phyloP scores from a whole-genome alignment of 1,140 invertebrate species.

The Anoplolepis gracilipes region DNA sequence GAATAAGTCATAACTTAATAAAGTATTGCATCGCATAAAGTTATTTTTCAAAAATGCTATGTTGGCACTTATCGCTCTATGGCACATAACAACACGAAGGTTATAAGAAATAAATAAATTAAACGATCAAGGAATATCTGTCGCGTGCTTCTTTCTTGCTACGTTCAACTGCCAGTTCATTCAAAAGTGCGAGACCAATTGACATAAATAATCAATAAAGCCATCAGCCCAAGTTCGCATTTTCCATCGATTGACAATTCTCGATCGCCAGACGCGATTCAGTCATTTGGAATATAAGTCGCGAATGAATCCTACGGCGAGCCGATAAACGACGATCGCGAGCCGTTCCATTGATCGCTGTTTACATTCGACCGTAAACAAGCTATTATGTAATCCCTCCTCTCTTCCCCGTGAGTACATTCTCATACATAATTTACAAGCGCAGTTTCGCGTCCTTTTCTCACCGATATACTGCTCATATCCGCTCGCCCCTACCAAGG shows the following conservation, averaged over 20 bases:
- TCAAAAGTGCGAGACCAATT: conserved; percentile 14
- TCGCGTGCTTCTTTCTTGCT: no score
- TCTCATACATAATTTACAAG: conserved; percentile 80
- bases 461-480: conserved; percentile 31
- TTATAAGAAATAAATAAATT: no score
- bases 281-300: conserved; percentile 18
- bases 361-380: conserved; percentile 81
- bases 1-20: neutral
- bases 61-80: no score
- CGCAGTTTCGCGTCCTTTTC: conserved; percentile 58
- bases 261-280: conserved; percentile 48
- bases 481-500: conserved; percentile 43
- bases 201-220: conserved; percentile 73
- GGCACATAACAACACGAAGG: no score
- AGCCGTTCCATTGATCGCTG: conserved; percentile 77
- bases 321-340: conserved; percentile 54
- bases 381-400: conserved; percentile 78
- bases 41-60: conserved; percentile 11
- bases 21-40: neutral
- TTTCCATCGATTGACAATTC: conserved; percentile 27
- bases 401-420: conserved; percentile 67
- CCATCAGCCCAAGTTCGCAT: conserved; percentile 53
- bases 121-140: no score
- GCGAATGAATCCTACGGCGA: conserved; percentile 37
- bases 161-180: conserved; percentile 14